phyloP scores from a whole-genome alignment of 92 coral and sea anemone species.

The Paramuricea clavata region DNA sequence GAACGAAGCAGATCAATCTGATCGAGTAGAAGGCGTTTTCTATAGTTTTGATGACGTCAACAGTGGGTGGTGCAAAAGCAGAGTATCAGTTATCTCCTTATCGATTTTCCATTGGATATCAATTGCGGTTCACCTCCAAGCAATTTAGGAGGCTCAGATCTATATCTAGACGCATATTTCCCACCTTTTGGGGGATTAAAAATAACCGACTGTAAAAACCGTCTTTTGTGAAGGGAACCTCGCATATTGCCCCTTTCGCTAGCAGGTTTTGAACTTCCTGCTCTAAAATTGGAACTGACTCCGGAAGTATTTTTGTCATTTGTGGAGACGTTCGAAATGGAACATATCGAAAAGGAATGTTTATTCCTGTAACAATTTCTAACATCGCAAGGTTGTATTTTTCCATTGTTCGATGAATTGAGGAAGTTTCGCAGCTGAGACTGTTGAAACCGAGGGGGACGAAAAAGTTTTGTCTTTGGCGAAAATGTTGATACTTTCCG shows the following conservation, averaged over 20 bases:
- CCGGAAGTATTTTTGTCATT: constrained; percentile 45
- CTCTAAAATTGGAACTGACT: constrained; percentile 39
- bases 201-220: constrained; percentile 50
- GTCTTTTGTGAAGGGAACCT: too few species aligned
- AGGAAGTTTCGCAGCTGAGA: constrained; percentile 62
- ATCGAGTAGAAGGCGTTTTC: too few species aligned
- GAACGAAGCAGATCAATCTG: too few species aligned
- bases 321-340: constrained; percentile 27
- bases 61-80: too few species aligned
- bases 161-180: constrained; percentile 44
- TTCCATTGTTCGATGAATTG: constrained; percentile 53
- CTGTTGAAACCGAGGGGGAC: constrained; percentile 48
- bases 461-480: constrained; percentile 42
- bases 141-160: constrained; percentile 53
- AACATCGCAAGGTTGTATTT: constrained; percentile 57
- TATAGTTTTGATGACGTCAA: too few species aligned
- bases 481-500: neutral
- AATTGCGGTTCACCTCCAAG: too few species aligned
- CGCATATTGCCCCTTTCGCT: constrained; percentile 25
- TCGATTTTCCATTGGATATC: too few species aligned
- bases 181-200: constrained; percentile 50
- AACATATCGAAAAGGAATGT: constrained; percentile 47
- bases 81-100: too few species aligned
- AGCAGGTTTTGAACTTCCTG: constrained; percentile 52
- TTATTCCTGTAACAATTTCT: constrained; percentile 56